Evolutionary conservation across 2,888 invertebrate species (phyloP).

Genomic region (Germaria angustata): DNA sequence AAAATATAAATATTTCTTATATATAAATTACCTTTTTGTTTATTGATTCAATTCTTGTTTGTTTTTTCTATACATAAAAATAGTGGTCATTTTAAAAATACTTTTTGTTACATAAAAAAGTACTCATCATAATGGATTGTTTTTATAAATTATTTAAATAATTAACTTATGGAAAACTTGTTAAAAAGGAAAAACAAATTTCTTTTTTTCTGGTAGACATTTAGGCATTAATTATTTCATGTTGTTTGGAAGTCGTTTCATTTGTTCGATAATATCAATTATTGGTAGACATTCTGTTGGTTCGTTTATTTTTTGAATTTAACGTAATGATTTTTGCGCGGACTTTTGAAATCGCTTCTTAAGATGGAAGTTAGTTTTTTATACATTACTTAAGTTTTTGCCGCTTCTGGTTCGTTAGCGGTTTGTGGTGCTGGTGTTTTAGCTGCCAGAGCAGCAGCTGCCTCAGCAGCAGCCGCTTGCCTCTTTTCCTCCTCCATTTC

Average conservation of each 20-base stretch:
- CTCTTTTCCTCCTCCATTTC: conserved; percentile 80
- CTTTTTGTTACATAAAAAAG: conserved; percentile 37
- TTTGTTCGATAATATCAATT: not conserved
- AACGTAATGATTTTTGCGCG: conserved; percentile 26
- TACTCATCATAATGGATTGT: not conserved
- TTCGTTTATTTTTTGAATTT: conserved; percentile 45
- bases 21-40: conserved; percentile 37
- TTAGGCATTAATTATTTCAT: conserved; percentile 11
- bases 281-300: conserved; percentile 52
- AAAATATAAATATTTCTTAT: not conserved
- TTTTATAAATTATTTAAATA: conserved; percentile 15
- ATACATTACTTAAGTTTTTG: conserved; percentile 59
- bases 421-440: conserved; percentile 79
- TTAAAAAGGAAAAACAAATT: conserved; percentile 49
- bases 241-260: conserved; percentile 40
- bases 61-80: conserved; percentile 11
- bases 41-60: not conserved
- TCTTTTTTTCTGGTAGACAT: conserved; percentile 33
- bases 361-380: conserved; percentile 56
- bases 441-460: conserved; percentile 79
- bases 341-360: conserved; percentile 37
- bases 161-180: conserved; percentile 61
- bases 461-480: conserved; percentile 80
- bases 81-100: conserved; percentile 55
- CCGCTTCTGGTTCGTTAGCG: conserved; percentile 30